Conservation (phyloP, 2,888 invertebrate genomes). For the Barypeithes pellucidus region DNA sequence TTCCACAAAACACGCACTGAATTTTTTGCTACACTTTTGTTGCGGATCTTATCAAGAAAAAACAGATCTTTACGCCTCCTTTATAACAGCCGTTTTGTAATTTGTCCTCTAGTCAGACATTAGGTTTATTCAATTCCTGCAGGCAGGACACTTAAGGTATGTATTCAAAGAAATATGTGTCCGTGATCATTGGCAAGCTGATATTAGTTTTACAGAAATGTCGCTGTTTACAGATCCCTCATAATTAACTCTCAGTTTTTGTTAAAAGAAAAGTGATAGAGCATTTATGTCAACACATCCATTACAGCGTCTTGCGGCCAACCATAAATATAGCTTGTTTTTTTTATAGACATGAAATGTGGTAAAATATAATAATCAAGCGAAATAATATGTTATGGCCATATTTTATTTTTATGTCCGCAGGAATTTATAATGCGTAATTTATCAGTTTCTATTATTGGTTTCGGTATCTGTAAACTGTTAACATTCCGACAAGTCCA, state of each 20-base stretch:
- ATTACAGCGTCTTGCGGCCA: constrained; percentile 28
- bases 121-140: no score
- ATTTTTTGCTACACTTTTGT: not conserved
- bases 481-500: constrained; percentile 60
- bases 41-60: no score
- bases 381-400: constrained; percentile 44
- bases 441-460: constrained; percentile 60
- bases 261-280: constrained; percentile 32
- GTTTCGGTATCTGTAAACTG: constrained; percentile 58
- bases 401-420: constrained; percentile 49
- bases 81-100: no score
- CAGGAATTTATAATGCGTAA: constrained; percentile 53
- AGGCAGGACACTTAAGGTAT: no score
- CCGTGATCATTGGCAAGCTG: no score
- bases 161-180: no score
- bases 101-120: no score
- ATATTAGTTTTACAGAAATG: not conserved
- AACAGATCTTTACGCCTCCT: not conserved
- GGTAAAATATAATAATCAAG: constrained; percentile 51
- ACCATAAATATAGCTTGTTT: constrained; percentile 35
- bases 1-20: not conserved
- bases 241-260: not conserved
- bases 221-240: not conserved
- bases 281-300: constrained; percentile 34
- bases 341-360: constrained; percentile 47